phyloP scores from a whole-genome alignment of 2,797 vertebrate species.

The Philypnodon macrostomus region DNA sequence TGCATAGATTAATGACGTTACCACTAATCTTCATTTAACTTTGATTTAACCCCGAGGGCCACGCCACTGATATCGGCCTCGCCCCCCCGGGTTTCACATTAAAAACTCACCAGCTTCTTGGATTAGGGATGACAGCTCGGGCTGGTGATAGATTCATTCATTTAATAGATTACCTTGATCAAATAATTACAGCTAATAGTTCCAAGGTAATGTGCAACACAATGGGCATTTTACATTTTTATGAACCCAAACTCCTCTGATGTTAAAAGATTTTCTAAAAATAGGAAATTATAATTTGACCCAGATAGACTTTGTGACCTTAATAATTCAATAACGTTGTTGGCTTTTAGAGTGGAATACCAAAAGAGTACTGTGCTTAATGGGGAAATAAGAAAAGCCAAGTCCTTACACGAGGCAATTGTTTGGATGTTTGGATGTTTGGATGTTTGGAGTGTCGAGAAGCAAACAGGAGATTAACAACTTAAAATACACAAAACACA shows the following conservation, averaged over 20 bases:
- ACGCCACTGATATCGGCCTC: neutral
- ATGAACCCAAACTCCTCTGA: neutral
- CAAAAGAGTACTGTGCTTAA: too few species aligned
- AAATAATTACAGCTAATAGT: neutral
- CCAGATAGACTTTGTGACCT: neutral
- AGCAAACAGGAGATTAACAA: too few species aligned
- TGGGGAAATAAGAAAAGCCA: too few species aligned
- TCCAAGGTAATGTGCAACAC: neutral
- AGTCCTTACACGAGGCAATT: too few species aligned
- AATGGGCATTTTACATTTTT: neutral
- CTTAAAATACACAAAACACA: too few species aligned
- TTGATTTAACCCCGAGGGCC: constrained; percentile 19
- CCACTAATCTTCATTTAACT: constrained; percentile 17
- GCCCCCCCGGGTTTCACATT: neutral
- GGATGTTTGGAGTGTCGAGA: too few species aligned
- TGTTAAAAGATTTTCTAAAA: neutral
- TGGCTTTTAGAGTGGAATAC: too few species aligned
- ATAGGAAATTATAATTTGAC: neutral
- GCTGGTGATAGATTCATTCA: constrained; percentile 7
- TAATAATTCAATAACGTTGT: neutral
- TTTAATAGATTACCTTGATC: neutral
- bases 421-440: too few species aligned
- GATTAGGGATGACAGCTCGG: neutral
- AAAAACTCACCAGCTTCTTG: neutral
- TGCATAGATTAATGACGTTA: constrained; percentile 19